Percentiles rank a stretch among this genome's conserved stretches.
These are phyloP conservation scores for Dasyurus viverrinus DNA, from an alignment of 2,113 vertebrate species.

Conservation along the genomic window DNA sequence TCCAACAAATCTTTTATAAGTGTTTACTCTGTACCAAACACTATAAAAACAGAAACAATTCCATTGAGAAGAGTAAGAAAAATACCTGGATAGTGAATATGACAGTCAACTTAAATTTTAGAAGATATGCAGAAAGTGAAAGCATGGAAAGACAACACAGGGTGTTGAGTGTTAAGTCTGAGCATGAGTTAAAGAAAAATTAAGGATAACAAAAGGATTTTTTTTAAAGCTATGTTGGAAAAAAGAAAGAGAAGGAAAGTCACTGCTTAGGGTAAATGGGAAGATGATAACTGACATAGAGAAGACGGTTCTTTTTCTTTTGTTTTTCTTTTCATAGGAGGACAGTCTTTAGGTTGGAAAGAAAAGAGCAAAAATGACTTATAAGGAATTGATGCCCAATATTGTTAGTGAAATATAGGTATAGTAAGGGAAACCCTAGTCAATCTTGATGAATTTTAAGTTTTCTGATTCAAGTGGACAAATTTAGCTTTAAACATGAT, in stretches of 20 bases:
- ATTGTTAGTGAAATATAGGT: background rate
- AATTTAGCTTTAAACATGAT: background rate
- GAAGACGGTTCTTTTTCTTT: background rate
- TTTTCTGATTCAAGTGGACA: background rate
- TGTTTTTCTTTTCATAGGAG: background rate
- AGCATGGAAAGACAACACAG: background rate
- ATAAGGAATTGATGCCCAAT: background rate
- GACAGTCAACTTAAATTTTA: background rate
- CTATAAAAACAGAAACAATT: background rate
- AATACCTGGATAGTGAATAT: background rate
- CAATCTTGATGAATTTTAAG: background rate
- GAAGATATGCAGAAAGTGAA: background rate
- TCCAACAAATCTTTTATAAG: conserved; percentile 18
- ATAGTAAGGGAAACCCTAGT: background rate
- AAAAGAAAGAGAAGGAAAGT: background rate
- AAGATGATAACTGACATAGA: background rate
- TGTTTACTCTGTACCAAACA: background rate
- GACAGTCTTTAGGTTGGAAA: background rate
- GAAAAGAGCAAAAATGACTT: background rate
- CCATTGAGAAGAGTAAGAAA: background rate
- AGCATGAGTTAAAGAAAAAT: background rate
- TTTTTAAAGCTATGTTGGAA: background rate
- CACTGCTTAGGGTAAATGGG: background rate
- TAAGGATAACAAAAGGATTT: background rate
- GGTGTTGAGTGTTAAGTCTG: background rate